Percentiles rank a stretch among this genome's conserved stretches.
Evolutionary conservation across 2,113 vertebrate genomes (phyloP).

Genomic region (Plestiodon gilberti): DNA sequence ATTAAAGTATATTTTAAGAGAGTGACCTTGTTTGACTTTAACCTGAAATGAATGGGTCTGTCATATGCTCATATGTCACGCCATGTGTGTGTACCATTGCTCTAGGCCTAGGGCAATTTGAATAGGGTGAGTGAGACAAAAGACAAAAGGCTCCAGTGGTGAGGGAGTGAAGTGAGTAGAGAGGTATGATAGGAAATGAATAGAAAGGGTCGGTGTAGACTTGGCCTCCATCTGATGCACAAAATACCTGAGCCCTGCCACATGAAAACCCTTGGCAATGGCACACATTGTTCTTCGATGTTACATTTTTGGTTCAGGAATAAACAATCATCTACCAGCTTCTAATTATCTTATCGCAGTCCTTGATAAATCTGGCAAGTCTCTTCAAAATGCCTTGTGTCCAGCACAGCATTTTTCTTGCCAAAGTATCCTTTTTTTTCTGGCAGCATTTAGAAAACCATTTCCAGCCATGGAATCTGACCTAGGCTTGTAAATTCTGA

Average conservation of each 20-base stretch:
- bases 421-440: conserved; percentile 73
- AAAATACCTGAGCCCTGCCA: neutral
- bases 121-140: too few species aligned
- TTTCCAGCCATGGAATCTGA: conserved; percentile 74
- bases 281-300: neutral
- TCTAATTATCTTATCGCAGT: conserved; percentile 73
- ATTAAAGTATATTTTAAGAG: too few species aligned
- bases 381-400: conserved; percentile 65
- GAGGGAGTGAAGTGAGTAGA: neutral
- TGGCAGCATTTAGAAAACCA: conserved; percentile 66
- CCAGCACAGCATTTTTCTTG: conserved; percentile 73
- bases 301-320: conserved; percentile 27
- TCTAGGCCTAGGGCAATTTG: too few species aligned
- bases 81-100: too few species aligned
- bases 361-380: conserved; percentile 67
- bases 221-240: neutral
- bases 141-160: neutral
- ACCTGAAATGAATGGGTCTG: too few species aligned
- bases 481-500: conserved; percentile 77
- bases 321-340: conserved; percentile 52
- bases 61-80: too few species aligned
- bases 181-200: neutral
- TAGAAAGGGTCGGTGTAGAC: neutral
- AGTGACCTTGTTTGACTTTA: too few species aligned
- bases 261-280: neutral